Percentiles rank a stretch among this genome's conserved stretches.
phyloP scores from a whole-genome alignment of 2,888 invertebrate species.

The Pyrochroa serraticornis region DNA sequence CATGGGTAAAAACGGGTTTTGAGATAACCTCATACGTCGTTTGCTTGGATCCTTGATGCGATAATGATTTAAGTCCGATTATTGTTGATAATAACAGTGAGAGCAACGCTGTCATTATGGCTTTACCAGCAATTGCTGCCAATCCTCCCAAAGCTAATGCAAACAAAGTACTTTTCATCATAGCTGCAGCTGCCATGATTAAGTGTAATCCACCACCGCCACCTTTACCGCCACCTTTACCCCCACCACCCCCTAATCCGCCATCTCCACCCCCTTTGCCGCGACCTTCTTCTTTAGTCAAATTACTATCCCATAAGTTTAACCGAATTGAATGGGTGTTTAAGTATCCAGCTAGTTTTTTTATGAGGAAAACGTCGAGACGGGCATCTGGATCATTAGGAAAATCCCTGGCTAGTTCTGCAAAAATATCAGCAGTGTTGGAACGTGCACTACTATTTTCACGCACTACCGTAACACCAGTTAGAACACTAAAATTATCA shows the following conservation, averaged over 20 bases:
- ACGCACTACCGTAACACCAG: constrained; percentile 74
- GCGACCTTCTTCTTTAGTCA: constrained; percentile 19
- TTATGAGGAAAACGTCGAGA: constrained; percentile 73
- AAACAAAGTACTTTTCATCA: constrained; percentile 73
- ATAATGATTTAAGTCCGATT: constrained; percentile 75
- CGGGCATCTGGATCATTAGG: constrained; percentile 75
- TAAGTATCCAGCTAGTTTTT: constrained; percentile 70
- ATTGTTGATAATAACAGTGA: constrained; percentile 79
- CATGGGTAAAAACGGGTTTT: constrained; percentile 77
- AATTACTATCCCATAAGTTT: constrained; percentile 60
- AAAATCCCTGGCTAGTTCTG: constrained; percentile 73
- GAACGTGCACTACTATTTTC: constrained; percentile 59
- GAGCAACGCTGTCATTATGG: constrained; percentile 81
- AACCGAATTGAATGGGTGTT: constrained; percentile 74
- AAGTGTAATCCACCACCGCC: constrained; percentile 59
- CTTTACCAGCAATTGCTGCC: constrained; percentile 82
- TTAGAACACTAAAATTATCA: constrained; percentile 69
- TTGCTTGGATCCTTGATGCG: constrained; percentile 68
- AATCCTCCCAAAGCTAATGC: constrained; percentile 75
- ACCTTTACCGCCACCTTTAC: constrained; percentile 60
- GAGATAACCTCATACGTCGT: constrained; percentile 86
- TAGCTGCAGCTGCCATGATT: constrained; percentile 60
- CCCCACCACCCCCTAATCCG: constrained; percentile 46
- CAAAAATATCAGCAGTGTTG: constrained; percentile 69
- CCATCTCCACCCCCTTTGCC: constrained; percentile 47